A percentile compares a stretch with the other conserved stretches of the same genome.
These are phyloP conservation scores for Hydriomena furcata DNA, from an alignment of 2,888 invertebrate species.

Conservation along the genomic window DNA sequence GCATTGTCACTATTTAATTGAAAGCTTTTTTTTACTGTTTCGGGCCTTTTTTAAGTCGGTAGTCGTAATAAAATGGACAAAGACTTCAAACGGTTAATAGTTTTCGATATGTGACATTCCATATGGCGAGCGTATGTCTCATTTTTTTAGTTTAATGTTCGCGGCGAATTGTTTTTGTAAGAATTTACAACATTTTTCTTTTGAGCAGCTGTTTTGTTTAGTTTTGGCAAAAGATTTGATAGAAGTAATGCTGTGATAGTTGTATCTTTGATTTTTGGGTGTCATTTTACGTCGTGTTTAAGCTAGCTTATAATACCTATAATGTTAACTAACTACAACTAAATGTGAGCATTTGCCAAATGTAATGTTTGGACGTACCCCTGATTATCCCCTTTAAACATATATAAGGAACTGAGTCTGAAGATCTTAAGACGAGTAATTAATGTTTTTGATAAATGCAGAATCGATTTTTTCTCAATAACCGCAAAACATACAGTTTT, in stretches of 20 bases:
- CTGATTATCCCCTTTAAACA: no score
- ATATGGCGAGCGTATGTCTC: slow-evolving; percentile 69
- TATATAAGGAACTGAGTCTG: no score
- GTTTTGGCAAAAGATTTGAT: not conserved
- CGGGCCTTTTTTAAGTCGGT: slow-evolving; percentile 63
- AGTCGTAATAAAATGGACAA: slow-evolving; percentile 71
- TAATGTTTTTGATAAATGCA: no score
- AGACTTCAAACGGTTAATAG: slow-evolving; percentile 76
- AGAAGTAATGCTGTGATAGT: not conserved
- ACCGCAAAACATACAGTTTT: no score
- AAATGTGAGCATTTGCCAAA: no score
- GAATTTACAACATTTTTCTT: slow-evolving; percentile 19
- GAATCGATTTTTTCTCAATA: no score
- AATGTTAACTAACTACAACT: no score
- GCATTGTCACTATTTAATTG: slow-evolving; percentile 79
- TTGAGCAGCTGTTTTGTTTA: not conserved
- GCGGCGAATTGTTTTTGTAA: slow-evolving; percentile 46
- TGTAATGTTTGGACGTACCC: no score
- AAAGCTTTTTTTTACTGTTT: slow-evolving; percentile 71
- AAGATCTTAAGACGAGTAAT: no score
- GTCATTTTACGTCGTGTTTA: no score
- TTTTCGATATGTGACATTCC: slow-evolving; percentile 63
- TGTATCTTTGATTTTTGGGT: no score
- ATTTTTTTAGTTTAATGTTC: slow-evolving; percentile 69
- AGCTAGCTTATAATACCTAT: not conserved